These are phyloP conservation scores for Orius laevigatus DNA, from an alignment of 1,140 invertebrate genomes.

Conservation along the genomic window DNA sequence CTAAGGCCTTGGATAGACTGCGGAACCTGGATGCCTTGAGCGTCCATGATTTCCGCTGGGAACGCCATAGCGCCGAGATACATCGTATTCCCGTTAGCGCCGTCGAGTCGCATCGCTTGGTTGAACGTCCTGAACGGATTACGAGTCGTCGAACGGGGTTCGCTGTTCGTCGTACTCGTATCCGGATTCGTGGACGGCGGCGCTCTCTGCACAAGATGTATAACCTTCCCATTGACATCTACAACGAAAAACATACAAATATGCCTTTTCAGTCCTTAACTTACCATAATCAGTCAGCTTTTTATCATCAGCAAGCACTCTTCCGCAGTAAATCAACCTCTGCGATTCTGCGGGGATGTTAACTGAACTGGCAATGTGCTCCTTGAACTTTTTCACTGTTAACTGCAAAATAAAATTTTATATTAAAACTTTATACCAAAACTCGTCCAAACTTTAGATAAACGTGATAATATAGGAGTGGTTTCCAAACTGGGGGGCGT, in stretches of 20 bases:
- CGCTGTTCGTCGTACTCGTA: slow-evolving; percentile 10
- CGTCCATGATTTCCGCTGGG: slow-evolving; percentile 37
- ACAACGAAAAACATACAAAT: slow-evolving; percentile 17
- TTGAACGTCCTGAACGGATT: slow-evolving; percentile 1
- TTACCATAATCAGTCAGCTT: slow-evolving; percentile 74
- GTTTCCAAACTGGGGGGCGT: too few relatives aligned
- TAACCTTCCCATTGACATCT: slow-evolving; percentile 84
- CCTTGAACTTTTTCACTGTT: slow-evolving; percentile 75
- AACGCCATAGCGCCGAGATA: slow-evolving; percentile 46
- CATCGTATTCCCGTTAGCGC: slow-evolving; percentile 32
- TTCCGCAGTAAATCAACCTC: slow-evolving; percentile 80
- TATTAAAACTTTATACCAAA: too few relatives aligned
- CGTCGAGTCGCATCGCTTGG: slow-evolving; percentile 2
- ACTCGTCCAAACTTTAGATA: too few relatives aligned
- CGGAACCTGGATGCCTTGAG: slow-evolving; percentile 25
- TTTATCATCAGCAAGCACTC: slow-evolving; percentile 81
- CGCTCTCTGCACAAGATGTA: slow-evolving; percentile 82
- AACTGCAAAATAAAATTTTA: slow-evolving; percentile 36
- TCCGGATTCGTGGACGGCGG: slow-evolving; percentile 29
- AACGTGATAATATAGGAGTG: too few relatives aligned
- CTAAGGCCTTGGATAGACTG: too few relatives aligned
- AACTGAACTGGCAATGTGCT: slow-evolving; percentile 57
- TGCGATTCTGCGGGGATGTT: slow-evolving; percentile 65
- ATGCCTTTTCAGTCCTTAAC: slow-evolving; percentile 16
- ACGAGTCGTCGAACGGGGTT: neutral